Evolutionary conservation across 2,797 vertebrate genomes (phyloP).

Genomic region (Lepidocolaptes lacrymiger): DNA sequence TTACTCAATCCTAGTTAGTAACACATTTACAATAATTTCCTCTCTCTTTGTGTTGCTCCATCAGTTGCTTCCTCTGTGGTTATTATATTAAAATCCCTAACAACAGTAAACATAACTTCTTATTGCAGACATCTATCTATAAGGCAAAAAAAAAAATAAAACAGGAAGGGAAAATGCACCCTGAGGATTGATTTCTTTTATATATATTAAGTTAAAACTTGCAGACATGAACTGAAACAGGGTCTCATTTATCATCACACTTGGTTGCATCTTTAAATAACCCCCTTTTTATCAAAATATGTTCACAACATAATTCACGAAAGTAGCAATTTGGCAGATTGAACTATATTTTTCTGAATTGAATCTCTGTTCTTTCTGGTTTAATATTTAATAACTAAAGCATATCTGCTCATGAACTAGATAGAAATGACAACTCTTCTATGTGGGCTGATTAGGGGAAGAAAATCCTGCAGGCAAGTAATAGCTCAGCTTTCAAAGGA

Average conservation of each 20-base stretch:
- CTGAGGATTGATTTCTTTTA: constrained; percentile 62
- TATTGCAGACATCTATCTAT: constrained; percentile 55
- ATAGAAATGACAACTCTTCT: constrained; percentile 50
- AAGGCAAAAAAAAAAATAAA: background rate
- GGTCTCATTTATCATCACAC: constrained; percentile 68
- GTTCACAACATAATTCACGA: constrained; percentile 59
- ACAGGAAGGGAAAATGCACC: background rate
- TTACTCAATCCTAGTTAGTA: background rate
- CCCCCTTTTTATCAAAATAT: constrained; percentile 44
- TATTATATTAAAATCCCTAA: constrained; percentile 23
- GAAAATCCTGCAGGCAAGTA: constrained; percentile 35
- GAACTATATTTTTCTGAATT: constrained; percentile 8
- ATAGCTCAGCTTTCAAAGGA: constrained; percentile 29
- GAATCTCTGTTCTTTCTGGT: constrained; percentile 21
- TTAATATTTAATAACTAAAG: constrained; percentile 54
- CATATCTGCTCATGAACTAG: constrained; percentile 34
- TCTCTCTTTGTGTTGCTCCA: background rate
- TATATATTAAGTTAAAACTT: constrained; percentile 68
- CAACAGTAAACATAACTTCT: constrained; percentile 1
- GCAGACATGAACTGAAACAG: constrained; percentile 23
- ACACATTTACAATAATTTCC: constrained; percentile 5
- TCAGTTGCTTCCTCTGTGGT: constrained; percentile 20
- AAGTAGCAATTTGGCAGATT: constrained; percentile 42
- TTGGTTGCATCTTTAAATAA: constrained; percentile 65
- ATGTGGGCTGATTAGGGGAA: constrained; percentile 23